Base-by-base conservation (phyloP, 2,888 invertebrate species). In the Alloscopus bannaensis region DNA sequence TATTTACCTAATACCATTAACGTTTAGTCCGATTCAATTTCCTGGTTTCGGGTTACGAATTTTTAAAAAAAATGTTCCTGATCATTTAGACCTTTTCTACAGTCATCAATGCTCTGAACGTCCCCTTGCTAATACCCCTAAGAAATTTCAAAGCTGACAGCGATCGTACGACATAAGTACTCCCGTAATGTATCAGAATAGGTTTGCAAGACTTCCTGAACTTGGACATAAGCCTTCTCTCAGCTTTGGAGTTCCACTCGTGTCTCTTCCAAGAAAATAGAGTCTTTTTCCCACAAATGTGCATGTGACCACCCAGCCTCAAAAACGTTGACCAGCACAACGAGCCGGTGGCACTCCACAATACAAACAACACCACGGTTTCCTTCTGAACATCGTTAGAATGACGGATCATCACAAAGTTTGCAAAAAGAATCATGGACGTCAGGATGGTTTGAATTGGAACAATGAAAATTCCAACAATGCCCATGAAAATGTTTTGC, bases 171-270 rank as follows among this genome's bases (percentile, higher is more conserved):
- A 18, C 42, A n/a, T 69, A 69, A 1, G 68, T 18, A 0, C 40
- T 55, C 24, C 36, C 40, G 42, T 55, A 69, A 18, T 29, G 3
- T 2, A 69, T 13, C 55, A 40, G 36, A 6, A 69, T 6, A 1
- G 68, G 68, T 22, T 20, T 24, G 36, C 68, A 69, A 11, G 40
- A 40, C 18, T 29, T 55, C 28, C 55, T 69, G 18, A 69, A 69
- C 40, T 28, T 69, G 24, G 18, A 26, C 42, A 62, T 62, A 8
- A 69, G 18, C 16, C 13, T 40, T 57, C 42, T 69, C 1, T 55
- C 42, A 0, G 22, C 4, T 20, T 20, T 8, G 22, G 1, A 24
- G 0, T 16, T 20, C 68, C 68, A 69, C 0, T 31, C 1, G 26
- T 55, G 57, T 26, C 40, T 55, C 20, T 69, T 55, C 68, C 68